Evolutionary conservation across 2,113 vertebrate genomes (phyloP), one percentile per base, ranked within the genome.

Genomic region (Notiomystis cincta): DNA sequence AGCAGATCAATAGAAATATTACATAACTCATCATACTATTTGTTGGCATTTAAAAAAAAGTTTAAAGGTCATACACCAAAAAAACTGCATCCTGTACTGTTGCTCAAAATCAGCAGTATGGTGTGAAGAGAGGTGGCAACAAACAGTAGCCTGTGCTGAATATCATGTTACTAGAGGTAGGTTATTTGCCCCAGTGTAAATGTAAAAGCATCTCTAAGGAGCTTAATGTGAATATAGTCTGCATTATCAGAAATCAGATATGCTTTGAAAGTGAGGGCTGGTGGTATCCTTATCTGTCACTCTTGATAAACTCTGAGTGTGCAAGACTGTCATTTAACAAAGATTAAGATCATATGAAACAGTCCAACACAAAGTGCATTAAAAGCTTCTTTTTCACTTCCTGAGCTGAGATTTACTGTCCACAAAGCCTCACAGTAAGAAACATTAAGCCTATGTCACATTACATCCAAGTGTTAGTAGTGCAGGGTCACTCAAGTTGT

Each of bases 31-130:
- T 51, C 73, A 61, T 3, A 62, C 33, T 93, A 69, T 79, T 79
- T 91, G 80, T 37, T 66, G 91, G 35, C 28, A 78, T 88, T 82
- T 10, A 16, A 23, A 54, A 66, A 57, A 67, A 73, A 64, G 30
- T 87, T 77, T 94, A 94, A 91, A 96, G 90, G 62, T 91, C 78
- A 73, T 69, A 51, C 53, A 82, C 6, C 47, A 88, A 58, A 62
- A 54, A 77, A 73, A 64, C 86, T 31, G 54, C 35, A 90, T 60
- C 33, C 64, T 5, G 13, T 70, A 48, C 66, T 12, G 15, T 42
- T 83, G 64, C 60, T 88, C 67, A 51, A 47, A 92, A 73, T 53
- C 88, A 85, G 64, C 37, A 73, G 64, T 11, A 35, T 7, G 22
- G 38, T 73, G 47, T n/a, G 44, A 87, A 82, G 44, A 92, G 71